Evolutionary conservation across 2,888 invertebrate genomes (phyloP).

Genomic region (Brachycybe producta): DNA sequence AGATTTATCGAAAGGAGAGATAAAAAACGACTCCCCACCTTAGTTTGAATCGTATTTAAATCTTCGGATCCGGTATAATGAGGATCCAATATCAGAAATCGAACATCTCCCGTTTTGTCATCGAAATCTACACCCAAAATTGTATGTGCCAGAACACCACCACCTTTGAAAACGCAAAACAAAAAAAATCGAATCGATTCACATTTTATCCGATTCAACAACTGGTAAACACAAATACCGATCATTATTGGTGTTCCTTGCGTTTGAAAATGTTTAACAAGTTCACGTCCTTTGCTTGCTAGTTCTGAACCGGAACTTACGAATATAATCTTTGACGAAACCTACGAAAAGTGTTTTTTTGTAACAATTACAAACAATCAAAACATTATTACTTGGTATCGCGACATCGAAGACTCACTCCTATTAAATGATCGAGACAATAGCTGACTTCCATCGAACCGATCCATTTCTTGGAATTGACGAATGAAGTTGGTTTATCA

Average conservation of each 20-base stretch:
- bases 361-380: background rate
- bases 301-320: slow-evolving; percentile 77
- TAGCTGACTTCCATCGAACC: slow-evolving; percentile 95
- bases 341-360: slow-evolving; percentile 24
- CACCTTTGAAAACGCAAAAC: slow-evolving; percentile 56
- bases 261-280: slow-evolving; percentile 77
- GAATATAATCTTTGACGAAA: slow-evolving; percentile 64
- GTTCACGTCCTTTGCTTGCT: slow-evolving; percentile 58
- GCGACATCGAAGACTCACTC: slow-evolving; percentile 26
- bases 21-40: slow-evolving; percentile 27
- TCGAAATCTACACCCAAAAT: slow-evolving; percentile 89
- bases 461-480: slow-evolving; percentile 92
- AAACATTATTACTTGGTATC: background rate
- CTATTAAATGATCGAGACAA: slow-evolving; percentile 65
- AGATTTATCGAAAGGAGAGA: background rate
- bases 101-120: slow-evolving; percentile 59
- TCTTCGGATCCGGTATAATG: slow-evolving; percentile 90
- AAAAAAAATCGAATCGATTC: no score
- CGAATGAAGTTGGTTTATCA: slow-evolving; percentile 75
- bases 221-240: no score
- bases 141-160: slow-evolving; percentile 94
- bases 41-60: slow-evolving; percentile 42
- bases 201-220: background rate
- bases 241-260: slow-evolving; percentile 98
- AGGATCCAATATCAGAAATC: slow-evolving; percentile 93